A percentile compares a stretch with the other conserved stretches of the same genome.
Evolutionary conservation across 2,113 vertebrate species (phyloP).

Genomic region (Platysternon megacephalum): DNA sequence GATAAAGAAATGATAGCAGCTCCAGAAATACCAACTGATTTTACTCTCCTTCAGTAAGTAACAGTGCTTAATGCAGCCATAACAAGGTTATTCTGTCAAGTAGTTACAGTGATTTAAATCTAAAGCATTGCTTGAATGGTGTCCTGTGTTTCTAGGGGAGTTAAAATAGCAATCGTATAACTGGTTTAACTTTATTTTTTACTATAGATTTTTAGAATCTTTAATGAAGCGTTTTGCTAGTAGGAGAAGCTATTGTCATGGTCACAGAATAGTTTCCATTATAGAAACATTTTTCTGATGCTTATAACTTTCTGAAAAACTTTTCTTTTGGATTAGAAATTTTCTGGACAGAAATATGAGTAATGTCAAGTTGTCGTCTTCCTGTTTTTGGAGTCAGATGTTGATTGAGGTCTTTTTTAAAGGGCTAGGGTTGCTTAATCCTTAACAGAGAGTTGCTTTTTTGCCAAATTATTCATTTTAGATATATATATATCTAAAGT

Average conservation of each 20-base stretch:
- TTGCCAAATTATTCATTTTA: no score
- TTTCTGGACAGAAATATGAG: background rate
- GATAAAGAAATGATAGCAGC: conserved; percentile 99
- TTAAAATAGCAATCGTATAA: background rate
- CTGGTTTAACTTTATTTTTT: background rate
- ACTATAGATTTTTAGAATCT: background rate
- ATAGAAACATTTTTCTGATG: background rate
- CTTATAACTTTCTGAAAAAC: background rate
- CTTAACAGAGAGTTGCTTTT: background rate
- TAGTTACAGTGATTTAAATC: background rate
- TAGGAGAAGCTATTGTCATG: background rate
- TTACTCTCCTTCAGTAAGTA: conserved; percentile 95
- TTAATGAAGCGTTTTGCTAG: background rate
- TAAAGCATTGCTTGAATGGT: background rate
- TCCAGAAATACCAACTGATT: conserved; percentile 99
- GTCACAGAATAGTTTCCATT: background rate
- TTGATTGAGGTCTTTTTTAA: background rate
- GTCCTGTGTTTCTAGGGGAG: background rate
- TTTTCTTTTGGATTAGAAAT: background rate
- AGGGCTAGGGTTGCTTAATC: fast-evolving
- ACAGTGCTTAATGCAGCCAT: background rate
- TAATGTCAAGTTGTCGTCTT: background rate
- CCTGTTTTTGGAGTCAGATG: background rate
- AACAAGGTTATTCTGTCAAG: background rate
- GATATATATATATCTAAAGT: no score